Conservation (phyloP, 2,797 vertebrate genomes). For the Trachops cirrhosus region DNA sequence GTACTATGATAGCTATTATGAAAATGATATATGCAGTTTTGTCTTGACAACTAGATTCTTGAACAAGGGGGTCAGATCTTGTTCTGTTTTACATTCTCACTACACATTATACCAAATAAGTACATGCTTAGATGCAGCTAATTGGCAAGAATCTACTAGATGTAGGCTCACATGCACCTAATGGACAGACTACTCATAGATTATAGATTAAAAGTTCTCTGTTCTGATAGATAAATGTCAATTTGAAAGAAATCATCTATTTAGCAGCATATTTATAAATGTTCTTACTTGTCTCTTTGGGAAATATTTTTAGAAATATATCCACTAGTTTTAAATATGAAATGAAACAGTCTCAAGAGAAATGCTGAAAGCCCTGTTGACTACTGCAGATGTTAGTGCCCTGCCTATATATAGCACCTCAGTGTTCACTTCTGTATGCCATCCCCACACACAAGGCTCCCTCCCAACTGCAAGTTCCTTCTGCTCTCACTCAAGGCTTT, state of each 20-base stretch:
- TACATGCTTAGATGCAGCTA: background rate
- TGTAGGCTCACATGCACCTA: background rate
- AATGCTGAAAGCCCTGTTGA: background rate
- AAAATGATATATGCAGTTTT: background rate
- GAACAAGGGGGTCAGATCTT: background rate
- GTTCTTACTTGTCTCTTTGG: slow-evolving; percentile 72
- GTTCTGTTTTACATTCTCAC: background rate
- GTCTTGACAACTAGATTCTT: background rate
- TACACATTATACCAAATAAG: background rate
- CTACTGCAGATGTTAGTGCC: background rate
- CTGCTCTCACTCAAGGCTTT: background rate
- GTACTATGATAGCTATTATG: background rate
- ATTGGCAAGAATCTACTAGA: background rate
- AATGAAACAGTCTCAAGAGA: slow-evolving; percentile 50
- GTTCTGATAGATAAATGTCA: background rate
- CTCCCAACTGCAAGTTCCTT: background rate
- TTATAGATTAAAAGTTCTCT: background rate
- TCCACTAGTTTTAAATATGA: slow-evolving; percentile 49
- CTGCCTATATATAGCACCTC: background rate
- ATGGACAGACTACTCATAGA: background rate
- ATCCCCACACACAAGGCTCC: background rate
- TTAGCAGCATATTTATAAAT: slow-evolving; percentile 78
- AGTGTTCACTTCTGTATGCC: background rate
- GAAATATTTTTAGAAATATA: slow-evolving; percentile 75
- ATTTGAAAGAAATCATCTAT: background rate